Evolutionary conservation across 2,797 vertebrate species (phyloP).

Genomic region (Dipus sagitta): DNA sequence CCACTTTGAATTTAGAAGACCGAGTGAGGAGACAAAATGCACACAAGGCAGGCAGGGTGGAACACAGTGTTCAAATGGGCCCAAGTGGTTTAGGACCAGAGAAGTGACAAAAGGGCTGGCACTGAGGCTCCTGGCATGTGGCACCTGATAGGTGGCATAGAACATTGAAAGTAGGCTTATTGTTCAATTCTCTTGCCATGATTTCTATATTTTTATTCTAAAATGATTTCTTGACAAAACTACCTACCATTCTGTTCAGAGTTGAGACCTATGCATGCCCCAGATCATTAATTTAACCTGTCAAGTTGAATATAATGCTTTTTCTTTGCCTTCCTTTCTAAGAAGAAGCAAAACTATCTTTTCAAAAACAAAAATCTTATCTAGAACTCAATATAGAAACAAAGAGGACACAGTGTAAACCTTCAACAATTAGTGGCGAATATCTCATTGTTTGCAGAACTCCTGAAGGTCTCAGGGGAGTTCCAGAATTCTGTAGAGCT

Average conservation of each 20-base stretch:
- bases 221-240: slow-evolving; percentile 20
- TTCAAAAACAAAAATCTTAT: slow-evolving; percentile 49
- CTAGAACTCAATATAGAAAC: slow-evolving; percentile 33
- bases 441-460: slow-evolving; percentile 1
- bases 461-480: slow-evolving; percentile 7
- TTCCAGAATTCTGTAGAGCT: neutral
- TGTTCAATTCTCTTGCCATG: neutral
- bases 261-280: neutral
- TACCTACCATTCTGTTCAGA: neutral
- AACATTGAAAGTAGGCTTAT: neutral
- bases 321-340: neutral
- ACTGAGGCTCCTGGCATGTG: neutral
- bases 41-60: neutral
- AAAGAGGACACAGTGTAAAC: slow-evolving; percentile 11
- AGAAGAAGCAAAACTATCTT: neutral
- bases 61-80: neutral
- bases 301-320: slow-evolving; percentile 12
- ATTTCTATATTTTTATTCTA: neutral
- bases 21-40: neutral
- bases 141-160: neutral
- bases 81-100: neutral
- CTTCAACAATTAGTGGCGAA: neutral
- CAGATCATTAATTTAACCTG: neutral
- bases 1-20: neutral
- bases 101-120: too few species aligned